These are phyloP conservation scores for Gisinianus flammeolus DNA, from an alignment of 2,888 invertebrate species.

Conservation along the genomic window DNA sequence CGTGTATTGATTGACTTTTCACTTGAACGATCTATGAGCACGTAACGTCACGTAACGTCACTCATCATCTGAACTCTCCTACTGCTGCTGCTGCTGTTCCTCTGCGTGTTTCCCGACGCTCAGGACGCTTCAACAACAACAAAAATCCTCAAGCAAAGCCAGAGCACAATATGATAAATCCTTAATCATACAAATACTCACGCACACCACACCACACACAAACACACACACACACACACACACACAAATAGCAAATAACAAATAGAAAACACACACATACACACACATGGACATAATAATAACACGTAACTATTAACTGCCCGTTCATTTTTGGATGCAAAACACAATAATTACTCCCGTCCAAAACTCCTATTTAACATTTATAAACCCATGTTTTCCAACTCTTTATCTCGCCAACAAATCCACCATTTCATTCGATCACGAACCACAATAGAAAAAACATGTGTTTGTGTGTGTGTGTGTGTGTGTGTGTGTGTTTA, in stretches of 20 bases:
- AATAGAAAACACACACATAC: background rate
- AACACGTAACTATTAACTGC: background rate
- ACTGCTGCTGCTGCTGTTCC: no score
- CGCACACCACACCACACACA: background rate
- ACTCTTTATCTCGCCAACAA: slow-evolving; percentile 4
- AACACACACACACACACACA: background rate
- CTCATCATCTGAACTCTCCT: slow-evolving; percentile 39
- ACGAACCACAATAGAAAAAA: background rate
- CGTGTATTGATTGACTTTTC: slow-evolving; percentile 58
- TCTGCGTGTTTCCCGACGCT: slow-evolving; percentile 16
- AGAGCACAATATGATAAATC: slow-evolving; percentile 8
- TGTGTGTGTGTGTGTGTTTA: no score
- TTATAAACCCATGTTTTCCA: slow-evolving; percentile 12
- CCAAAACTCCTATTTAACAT: slow-evolving; percentile 18
- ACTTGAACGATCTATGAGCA: slow-evolving; percentile 46
- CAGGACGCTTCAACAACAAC: slow-evolving; percentile 8
- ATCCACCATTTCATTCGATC: slow-evolving; percentile 13
- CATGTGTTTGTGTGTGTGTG: no score
- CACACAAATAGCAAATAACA: background rate
- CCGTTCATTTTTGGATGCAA: slow-evolving; percentile 20
- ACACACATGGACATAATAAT: no score
- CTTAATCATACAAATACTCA: slow-evolving; percentile 11
- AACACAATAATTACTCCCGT: slow-evolving; percentile 21
- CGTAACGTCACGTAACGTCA: slow-evolving; percentile 57
- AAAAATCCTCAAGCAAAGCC: background rate